These are phyloP conservation scores for Ennomos quercinarius DNA, from an alignment of 2,888 invertebrate genomes.

Conservation along the genomic window DNA sequence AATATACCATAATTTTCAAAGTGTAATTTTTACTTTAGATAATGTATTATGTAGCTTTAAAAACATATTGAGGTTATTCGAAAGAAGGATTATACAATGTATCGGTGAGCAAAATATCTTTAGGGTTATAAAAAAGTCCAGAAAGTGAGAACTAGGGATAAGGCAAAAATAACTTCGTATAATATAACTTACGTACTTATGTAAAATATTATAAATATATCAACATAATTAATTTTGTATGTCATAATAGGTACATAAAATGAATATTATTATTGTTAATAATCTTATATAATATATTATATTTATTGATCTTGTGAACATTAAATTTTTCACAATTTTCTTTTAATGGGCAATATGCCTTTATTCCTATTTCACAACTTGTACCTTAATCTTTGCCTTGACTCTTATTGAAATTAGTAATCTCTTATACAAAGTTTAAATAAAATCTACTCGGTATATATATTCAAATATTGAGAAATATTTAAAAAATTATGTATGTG, in stretches of 20 bases:
- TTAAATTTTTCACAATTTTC: conserved; percentile 51
- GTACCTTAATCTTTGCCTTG: conserved; percentile 57
- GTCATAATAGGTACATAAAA: too few species aligned
- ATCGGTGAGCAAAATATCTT: conserved; percentile 44
- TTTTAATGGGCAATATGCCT: too few species aligned
- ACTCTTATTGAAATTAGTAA: conserved; percentile 47
- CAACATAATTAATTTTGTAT: conserved; percentile 22
- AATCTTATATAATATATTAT: conserved; percentile 1
- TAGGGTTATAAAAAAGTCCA: conserved; percentile 58
- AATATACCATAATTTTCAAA: too few species aligned
- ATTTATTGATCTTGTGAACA: conserved; percentile 54
- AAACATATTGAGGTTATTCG: conserved; percentile 18
- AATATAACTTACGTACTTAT: neutral
- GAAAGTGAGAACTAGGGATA: conserved; percentile 65
- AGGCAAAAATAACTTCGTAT: conserved; percentile 42
- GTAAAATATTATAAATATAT: conserved; percentile 5
- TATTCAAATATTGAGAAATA: too few species aligned
- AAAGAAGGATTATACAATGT: conserved; percentile 31
- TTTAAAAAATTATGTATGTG: too few species aligned
- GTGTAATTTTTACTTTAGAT: neutral
- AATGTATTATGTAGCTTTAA: neutral
- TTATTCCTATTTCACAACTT: too few species aligned
- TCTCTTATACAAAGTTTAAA: conserved; percentile 31
- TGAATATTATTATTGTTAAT: neutral
- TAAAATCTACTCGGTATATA: neutral